A percentile compares a stretch with the other conserved stretches of the same genome.
These are phyloP conservation scores for Corella eumyota DNA, from an alignment of 23 tunicate species.

Conservation along the genomic window DNA sequence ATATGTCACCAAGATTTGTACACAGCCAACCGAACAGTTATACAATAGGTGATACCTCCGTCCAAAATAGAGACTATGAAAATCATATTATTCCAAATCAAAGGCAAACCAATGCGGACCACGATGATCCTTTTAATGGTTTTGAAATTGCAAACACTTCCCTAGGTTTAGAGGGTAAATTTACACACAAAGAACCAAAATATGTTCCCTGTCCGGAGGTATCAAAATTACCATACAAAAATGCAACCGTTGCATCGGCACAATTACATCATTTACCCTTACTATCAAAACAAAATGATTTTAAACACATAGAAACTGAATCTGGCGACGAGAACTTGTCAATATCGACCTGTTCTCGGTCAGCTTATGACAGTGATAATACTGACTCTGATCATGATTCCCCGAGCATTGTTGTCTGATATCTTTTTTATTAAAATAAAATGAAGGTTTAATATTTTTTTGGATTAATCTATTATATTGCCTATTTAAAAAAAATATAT, in stretches of 20 bases:
- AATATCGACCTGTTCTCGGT: too few relatives aligned
- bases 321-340: too few relatives aligned
- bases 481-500: too few relatives aligned
- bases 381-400: background rate
- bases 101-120: background rate
- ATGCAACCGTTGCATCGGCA: background rate
- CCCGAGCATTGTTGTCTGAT: constrained; percentile 3
- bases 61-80: background rate
- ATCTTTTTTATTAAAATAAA: too few relatives aligned
- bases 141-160: constrained; percentile 27
- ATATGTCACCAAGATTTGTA: background rate
- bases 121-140: constrained; percentile 19
- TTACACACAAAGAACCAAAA: background rate
- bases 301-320: too few relatives aligned
- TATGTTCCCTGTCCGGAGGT: background rate
- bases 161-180: constrained; percentile 2
- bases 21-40: background rate
- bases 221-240: background rate
- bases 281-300: constrained; percentile 9
- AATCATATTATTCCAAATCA: background rate
- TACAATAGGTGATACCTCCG: too few relatives aligned
- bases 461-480: too few relatives aligned
- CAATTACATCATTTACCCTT: constrained; percentile 14
- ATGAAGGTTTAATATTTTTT: too few relatives aligned
- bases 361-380: background rate